These are phyloP conservation scores for Drosophila sordidula DNA, from an alignment of 2,888 invertebrate genomes.

Conservation along the genomic window DNA sequence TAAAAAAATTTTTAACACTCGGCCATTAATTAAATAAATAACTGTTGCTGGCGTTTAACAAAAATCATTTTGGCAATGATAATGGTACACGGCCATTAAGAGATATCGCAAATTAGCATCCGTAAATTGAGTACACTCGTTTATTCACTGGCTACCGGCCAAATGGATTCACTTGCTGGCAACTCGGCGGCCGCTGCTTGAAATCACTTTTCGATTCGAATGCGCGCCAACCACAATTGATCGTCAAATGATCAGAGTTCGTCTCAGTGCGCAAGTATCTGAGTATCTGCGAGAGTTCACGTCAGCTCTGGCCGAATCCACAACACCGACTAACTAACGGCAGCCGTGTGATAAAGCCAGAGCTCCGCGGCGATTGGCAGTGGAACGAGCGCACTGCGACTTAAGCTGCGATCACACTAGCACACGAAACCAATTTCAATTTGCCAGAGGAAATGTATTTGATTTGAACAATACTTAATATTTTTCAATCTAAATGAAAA, in stretches of 20 bases:
- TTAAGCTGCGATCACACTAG: slow-evolving; percentile 17
- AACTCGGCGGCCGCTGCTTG: slow-evolving; percentile 9
- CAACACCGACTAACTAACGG: slow-evolving; percentile 66
- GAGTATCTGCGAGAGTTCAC: slow-evolving; percentile 41
- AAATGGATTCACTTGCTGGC: slow-evolving; percentile 9
- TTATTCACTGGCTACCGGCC: slow-evolving; percentile 22
- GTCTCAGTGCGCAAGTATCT: slow-evolving; percentile 7
- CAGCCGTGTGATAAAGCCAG: slow-evolving; percentile 44
- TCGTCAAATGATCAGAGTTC: slow-evolving; percentile 10
- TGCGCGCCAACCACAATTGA: slow-evolving; percentile 9
- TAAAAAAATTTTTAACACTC: slow-evolving; percentile 43
- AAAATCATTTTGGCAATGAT: slow-evolving; percentile 23
- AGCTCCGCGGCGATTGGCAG: slow-evolving; percentile 27
- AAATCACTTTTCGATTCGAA: slow-evolving; percentile 25
- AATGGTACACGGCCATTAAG: slow-evolving; percentile 26
- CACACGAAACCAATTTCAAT: background rate
- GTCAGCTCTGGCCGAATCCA: slow-evolving; percentile 72
- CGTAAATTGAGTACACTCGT: slow-evolving; percentile 10
- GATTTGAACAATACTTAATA: too few relatives aligned
- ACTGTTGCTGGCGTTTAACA: slow-evolving; percentile 41
- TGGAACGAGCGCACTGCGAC: slow-evolving; percentile 29
- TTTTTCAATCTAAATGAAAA: too few relatives aligned
- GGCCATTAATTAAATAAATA: slow-evolving; percentile 40
- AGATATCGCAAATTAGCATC: slow-evolving; percentile 31
- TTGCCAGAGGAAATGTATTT: too few relatives aligned